Percentiles rank a stretch among this genome's conserved stretches.
These are phyloP conservation scores for Microctenopoma steveboyesi DNA, from an alignment of 2,797 vertebrate species.

Conservation along the genomic window DNA sequence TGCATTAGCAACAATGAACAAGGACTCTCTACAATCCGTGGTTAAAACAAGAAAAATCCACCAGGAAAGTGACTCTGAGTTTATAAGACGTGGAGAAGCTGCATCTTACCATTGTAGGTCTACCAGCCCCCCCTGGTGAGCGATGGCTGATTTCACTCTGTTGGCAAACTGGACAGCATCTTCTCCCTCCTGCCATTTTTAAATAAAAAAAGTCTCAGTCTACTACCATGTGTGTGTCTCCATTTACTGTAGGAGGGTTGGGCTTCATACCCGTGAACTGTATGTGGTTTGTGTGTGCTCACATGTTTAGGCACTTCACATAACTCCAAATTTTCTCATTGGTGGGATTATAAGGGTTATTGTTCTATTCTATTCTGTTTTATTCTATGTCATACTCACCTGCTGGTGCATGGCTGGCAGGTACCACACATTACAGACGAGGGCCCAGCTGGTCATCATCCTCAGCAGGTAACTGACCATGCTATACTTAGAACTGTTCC, in stretches of 20 bases:
- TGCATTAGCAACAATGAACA: background rate
- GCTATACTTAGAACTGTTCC: conserved; percentile 97
- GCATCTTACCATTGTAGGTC: conserved; percentile 91
- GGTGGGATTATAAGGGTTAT: too few relatives aligned
- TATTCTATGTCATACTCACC: conserved; percentile 77
- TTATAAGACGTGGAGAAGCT: background rate
- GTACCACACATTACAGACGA: conserved; percentile 97
- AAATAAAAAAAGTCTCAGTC: conserved; percentile 16
- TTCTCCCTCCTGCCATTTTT: conserved; percentile 87
- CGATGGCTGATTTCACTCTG: conserved; percentile 94
- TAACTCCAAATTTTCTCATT: too few relatives aligned
- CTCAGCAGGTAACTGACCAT: conserved; percentile 94
- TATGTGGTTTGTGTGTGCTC: background rate
- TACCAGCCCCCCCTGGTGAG: conserved; percentile 91
- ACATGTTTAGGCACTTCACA: background rate
- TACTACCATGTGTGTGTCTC: background rate
- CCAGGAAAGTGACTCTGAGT: too few relatives aligned
- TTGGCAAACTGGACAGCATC: conserved; percentile 96
- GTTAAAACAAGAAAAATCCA: too few relatives aligned
- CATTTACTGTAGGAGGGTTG: background rate
- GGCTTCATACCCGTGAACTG: too few relatives aligned
- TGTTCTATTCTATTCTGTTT: too few relatives aligned
- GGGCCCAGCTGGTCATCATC: conserved; percentile 99
- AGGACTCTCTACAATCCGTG: too few relatives aligned
- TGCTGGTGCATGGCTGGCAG: conserved; percentile 92